Conservation (phyloP, 2,113 vertebrate genomes). For the Morone saxatilis region DNA sequence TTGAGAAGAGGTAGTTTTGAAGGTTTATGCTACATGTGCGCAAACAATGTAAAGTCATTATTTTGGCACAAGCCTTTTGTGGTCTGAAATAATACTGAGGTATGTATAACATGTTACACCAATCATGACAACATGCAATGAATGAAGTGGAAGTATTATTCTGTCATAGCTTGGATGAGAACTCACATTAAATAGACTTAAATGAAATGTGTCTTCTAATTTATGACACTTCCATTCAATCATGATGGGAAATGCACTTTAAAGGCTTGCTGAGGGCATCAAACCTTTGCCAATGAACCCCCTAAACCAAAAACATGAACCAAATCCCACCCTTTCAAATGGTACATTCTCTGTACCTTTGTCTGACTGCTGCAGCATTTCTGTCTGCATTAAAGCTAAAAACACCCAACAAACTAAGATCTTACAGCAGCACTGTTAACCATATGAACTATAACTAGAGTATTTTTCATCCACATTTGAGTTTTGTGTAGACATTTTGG, state of each 20-base stretch:
- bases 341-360: not conserved
- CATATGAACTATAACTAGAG: not conserved
- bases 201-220: not conserved
- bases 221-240: not conserved
- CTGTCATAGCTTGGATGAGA: not conserved
- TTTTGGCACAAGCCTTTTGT: conserved; percentile 39
- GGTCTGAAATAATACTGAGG: conserved; percentile 47
- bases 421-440: conserved; percentile 10
- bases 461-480: conserved; percentile 14
- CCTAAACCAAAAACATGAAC: not conserved
- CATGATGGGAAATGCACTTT: not conserved
- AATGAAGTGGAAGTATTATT: not conserved
- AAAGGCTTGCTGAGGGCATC: conserved; percentile 8
- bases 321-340: not conserved
- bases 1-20: conserved; percentile 75
- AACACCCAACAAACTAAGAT: conserved; percentile 6
- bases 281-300: not conserved
- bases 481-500: conserved; percentile 25
- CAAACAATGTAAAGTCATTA: conserved; percentile 51
- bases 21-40: conserved; percentile 58
- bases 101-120: conserved; percentile 38
- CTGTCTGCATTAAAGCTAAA: conserved; percentile 12
- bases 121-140: conserved; percentile 32
- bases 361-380: conserved; percentile 8
- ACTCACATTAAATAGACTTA: not conserved